Percentiles rank a stretch among this genome's conserved stretches.
Conservation (phyloP, 1,140 invertebrate species). For the Conopomorpha cramerella region DNA sequence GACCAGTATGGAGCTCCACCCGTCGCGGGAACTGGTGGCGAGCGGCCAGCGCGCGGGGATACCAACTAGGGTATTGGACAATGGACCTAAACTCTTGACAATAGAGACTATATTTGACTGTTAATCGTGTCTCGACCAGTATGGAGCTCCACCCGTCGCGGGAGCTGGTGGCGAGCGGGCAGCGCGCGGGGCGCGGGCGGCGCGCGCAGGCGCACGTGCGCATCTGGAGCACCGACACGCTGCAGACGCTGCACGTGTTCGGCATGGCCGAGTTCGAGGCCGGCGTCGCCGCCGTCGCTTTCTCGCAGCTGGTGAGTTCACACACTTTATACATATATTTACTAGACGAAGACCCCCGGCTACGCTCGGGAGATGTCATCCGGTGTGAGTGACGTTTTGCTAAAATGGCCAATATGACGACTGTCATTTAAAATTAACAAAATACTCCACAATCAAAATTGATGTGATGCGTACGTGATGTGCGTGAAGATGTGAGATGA, state of each 20-base stretch:
- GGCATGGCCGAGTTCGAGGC: slow-evolving; percentile 90
- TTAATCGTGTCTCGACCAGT: slow-evolving; percentile 51
- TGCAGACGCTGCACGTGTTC: slow-evolving; percentile 90
- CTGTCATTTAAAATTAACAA: no score
- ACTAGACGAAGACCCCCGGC: no score
- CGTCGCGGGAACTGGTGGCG: slow-evolving; percentile 86
- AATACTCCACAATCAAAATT: no score
- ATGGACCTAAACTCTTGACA: no score
- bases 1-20: slow-evolving; percentile 85
- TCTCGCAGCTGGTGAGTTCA: slow-evolving; percentile 83
- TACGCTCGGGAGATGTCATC: no score
- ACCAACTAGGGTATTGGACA: no score
- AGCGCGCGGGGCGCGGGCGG: slow-evolving; percentile 78
- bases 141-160: slow-evolving; percentile 90
- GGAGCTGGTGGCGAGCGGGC: slow-evolving; percentile 89
- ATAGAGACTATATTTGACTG: no score
- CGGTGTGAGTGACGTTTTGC: background rate
- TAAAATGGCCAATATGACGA: no score
- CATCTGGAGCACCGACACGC: slow-evolving; percentile 91
- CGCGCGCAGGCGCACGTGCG: slow-evolving; percentile 90
- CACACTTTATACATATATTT: no score
- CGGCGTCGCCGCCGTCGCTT: slow-evolving; percentile 86
- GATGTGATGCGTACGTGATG: background rate
- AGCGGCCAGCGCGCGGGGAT: slow-evolving; percentile 86
- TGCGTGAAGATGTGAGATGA: no score